Evolutionary conservation across 2,888 invertebrate genomes (phyloP).

Genomic region (Agrenia bidenticulata): DNA sequence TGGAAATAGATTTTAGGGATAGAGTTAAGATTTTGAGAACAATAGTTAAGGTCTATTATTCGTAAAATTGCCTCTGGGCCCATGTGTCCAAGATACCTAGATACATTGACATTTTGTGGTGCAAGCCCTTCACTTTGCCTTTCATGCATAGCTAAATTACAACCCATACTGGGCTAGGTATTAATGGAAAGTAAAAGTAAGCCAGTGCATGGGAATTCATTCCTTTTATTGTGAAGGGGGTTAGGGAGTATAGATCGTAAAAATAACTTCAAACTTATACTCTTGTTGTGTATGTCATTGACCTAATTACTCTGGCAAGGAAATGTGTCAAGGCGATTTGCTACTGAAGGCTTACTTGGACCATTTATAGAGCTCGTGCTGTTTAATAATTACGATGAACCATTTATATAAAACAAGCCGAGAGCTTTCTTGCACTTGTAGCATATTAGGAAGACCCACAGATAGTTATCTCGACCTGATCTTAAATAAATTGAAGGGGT

Average conservation of each 20-base stretch:
- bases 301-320: slow-evolving; percentile 52
- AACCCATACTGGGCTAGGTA: background rate
- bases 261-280: slow-evolving; percentile 25
- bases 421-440: too few relatives aligned
- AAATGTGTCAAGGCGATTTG: slow-evolving; percentile 52
- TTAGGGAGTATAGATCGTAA: slow-evolving; percentile 11
- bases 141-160: background rate
- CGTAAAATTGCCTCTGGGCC: background rate
- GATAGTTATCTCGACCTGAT: too few relatives aligned
- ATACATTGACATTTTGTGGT: background rate
- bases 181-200: slow-evolving; percentile 13
- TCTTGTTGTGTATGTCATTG: slow-evolving; percentile 47
- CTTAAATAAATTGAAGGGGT: too few relatives aligned
- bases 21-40: too few relatives aligned
- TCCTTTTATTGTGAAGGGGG: background rate
- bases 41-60: too few relatives aligned
- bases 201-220: slow-evolving; percentile 7
- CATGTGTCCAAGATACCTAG: slow-evolving; percentile 3
- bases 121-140: slow-evolving; percentile 5
- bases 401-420: background rate
- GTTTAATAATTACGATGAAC: background rate
- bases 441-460: too few relatives aligned
- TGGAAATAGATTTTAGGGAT: too few relatives aligned
- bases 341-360: slow-evolving; percentile 28
- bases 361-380: slow-evolving; percentile 3